Base-by-base conservation (phyloP, 1,140 invertebrate genomes). In the Drosophila athabasca region DNA sequence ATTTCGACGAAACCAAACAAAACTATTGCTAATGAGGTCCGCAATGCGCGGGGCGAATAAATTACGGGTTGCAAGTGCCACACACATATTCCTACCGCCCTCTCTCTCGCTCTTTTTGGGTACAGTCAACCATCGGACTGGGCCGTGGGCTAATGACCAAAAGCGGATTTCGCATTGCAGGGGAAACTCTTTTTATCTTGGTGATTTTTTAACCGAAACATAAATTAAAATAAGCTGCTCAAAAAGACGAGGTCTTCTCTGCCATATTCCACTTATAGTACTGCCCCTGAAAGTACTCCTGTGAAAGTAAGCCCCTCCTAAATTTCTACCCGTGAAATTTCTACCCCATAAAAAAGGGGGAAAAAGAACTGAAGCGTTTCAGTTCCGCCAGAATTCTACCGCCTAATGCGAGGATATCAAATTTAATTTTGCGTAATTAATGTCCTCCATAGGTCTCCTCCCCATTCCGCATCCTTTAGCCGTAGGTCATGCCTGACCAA, bases 391-490 rank as follows among this genome's bases (percentile, higher is more conserved):
- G 44, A 45, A 51, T 76, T 60, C 48, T 26, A 4, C 31, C 58
- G 46, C 60, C 67, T 87, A 87, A 87, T 88, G 83, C 83, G 79
- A 87, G 83, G 68, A 88, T 79, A 88, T 87, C 70, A 82, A 82
- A 87, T 87, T 87, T 88, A 87, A 87, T 87, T 87, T 87, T 76
- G 67, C 83, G 79, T 87, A 87, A 87, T 88, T 87, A 88, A 87
- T 88, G 82, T 87, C 62, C 53, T 55, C 64, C 61, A 54, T 69
- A 79, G 62, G 76, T 69, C 31, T 8, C 31, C 31, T 11, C 3
- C 35, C 31, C 66, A 67, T 48, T 68, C 45, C 19, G n/a, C 41
- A 26, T n/a, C 43, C 43, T 48, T 66, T 26, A 6, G 17, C 44
- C 8, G 3, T 19, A 1, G 4, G 26, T 5, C 24, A 43, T 31